A percentile compares a stretch with the other conserved stretches of the same genome.
phyloP scores from a whole-genome alignment of 2,888 invertebrate species.

The Drosophila eohydei region DNA sequence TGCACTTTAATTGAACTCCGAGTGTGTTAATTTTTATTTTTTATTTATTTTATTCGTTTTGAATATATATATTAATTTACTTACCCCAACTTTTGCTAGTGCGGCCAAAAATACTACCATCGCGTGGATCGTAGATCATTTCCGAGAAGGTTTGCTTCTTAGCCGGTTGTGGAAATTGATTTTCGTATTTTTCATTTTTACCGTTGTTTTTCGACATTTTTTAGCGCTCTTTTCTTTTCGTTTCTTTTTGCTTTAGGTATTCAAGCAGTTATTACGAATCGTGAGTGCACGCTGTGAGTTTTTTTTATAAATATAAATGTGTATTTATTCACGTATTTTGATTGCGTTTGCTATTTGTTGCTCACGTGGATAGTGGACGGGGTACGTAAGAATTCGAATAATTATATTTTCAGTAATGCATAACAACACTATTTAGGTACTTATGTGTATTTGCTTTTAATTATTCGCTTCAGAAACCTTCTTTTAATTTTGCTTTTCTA shows the following conservation, averaged over 20 bases:
- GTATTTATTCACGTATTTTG: constrained; percentile 29
- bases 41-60: neutral
- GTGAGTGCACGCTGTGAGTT: constrained; percentile 12
- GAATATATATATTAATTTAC: constrained; percentile 33
- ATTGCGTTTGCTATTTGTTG: constrained; percentile 40
- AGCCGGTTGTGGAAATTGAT: constrained; percentile 79
- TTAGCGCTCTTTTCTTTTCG: constrained; percentile 42
- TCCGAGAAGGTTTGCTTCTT: constrained; percentile 73
- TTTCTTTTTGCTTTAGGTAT: constrained; percentile 11
- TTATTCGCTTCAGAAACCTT: constrained; percentile 1
- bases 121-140: constrained; percentile 79
- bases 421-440: neutral
- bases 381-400: constrained; percentile 11
- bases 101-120: constrained; percentile 82
- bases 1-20: constrained; percentile 1
- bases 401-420: neutral
- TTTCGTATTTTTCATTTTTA: constrained; percentile 67
- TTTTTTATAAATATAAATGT: constrained; percentile 7
- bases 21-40: neutral
- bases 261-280: constrained; percentile 15
- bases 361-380: constrained; percentile 65
- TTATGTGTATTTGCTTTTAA: constrained; percentile 2
- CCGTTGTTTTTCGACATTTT: constrained; percentile 82
- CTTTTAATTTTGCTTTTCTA: constrained; percentile 27
- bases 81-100: constrained; percentile 84